Evolutionary conservation across 2,797 vertebrate species (phyloP), one percentile per base, ranked within the genome.

Genomic region (Setipinna tenuifilis): DNA sequence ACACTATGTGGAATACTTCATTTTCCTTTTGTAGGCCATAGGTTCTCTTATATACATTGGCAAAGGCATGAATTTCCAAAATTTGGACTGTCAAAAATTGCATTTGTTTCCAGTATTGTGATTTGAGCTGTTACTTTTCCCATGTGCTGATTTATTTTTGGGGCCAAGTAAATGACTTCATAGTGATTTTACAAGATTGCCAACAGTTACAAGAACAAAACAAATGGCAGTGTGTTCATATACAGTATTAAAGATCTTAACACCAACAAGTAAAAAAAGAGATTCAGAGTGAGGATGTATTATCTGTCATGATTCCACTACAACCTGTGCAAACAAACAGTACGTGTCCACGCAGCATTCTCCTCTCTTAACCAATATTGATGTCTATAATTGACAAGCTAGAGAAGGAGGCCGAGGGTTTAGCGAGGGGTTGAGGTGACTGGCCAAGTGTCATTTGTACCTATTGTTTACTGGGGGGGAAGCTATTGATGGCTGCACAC

Each of bases 401-500:
- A 46, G 68, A n/a, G 50, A 75, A 86, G 82, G 71, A 44, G 83
- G 23, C 62, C 6, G 80, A 62, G 83, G 83, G 75, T 87, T 83
- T 88, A 50, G 31, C 35, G 21, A 81, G 88, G 87, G 88, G 88
- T 88, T 86, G 85, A 81, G 59, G 65, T 28, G 81, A 87, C 86
- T 88, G 81, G 50, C 58, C 71, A 71, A 83, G 86, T 83, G 87
- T 87, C 85, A 86, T 89, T 88, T 75, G 80, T 58, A 81, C 83
- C 81, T 25, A 75, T 87, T 91, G 90, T 91, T 90, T 91, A 88
- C 86, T 80, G 17, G 80, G 50, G 71, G 50, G 35, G 35, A 46
- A 62, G 85, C 62, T 90, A 88, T 90, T 83, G 88, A 88, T 90
- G 90, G 82, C 85, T 62, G 68, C 57, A 87, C 85, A 88, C 83